Evolutionary conservation across 2,888 invertebrate genomes (phyloP), one percentile per base, ranked within the genome.

Genomic region (Lissocephala sabroskyi): DNA sequence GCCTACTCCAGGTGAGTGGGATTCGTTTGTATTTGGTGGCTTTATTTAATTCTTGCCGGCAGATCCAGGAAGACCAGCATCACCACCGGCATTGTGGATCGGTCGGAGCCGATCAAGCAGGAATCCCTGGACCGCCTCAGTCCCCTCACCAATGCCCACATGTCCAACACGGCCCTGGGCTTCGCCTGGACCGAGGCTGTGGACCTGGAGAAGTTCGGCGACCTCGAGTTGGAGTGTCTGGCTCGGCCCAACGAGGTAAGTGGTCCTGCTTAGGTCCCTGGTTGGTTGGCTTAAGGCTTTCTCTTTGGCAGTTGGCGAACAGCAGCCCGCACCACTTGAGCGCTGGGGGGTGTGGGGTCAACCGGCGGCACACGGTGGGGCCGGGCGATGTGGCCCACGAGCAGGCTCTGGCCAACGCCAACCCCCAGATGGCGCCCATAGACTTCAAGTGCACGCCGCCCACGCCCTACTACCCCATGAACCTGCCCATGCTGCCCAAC

Each of bases 311-410:
- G 47, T 63, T 68, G 36, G 68, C 66, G 48, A 51, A 55, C 30
- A 59, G 52, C 41, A 75, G 79, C 49, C 73, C 81, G 45, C 76
- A 79, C 30, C 77, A 82, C 40, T 61, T 82, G 59, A 68, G 60
- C 36, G 74, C 79, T 35, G 65, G 54, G 6, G 50, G 65, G 1
- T 60, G 76, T 3, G 64, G 65, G 7, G 55, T 60, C 23, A 67
- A 65, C 29, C 87, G 97, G 30, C 86, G 97, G 14, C 97, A 97
- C 82, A 97, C 97, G 0, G 96, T 97, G 1, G 97, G 97, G 0
- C 95, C 95, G 0, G 96, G 96, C 2, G 95, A 96, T 86, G 91
- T 94, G 26, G 88, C 93, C 0, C 95, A 95, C 77, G 92, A 93
- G 63, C 93, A 93, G 86, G 91, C 87, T n/a, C 85, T 89, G 64